Evolutionary conservation across 1,140 invertebrate genomes (phyloP), one percentile per base, ranked within the genome.

Genomic region (Coptotermes formosanus): DNA sequence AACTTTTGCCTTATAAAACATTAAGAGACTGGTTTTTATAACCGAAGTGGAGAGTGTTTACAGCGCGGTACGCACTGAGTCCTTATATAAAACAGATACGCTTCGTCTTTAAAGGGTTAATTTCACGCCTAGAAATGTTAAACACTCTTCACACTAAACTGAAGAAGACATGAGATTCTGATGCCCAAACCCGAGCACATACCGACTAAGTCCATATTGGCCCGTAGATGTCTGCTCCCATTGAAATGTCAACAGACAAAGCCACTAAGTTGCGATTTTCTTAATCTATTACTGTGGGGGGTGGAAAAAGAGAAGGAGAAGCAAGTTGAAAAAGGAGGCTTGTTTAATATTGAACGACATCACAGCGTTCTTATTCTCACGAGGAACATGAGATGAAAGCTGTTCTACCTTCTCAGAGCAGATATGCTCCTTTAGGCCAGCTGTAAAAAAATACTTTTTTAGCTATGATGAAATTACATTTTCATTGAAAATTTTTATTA

Each of bases 291-390:
- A 75, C 64, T 75, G 2, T 11, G 64, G 9, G n/a, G n/a, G n/a
- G 38, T 38, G 38, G n/a, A 7, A 30, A 75, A n/a, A 16, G n/a
- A 75, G n/a, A 4, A 55, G 52, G 19, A 75, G n/a, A 75, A 25
- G 16, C 11, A n/a, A 75, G 64, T n/a, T 30, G 30, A 75, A 75
- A 30, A 75, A 30, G n/a, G 16, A n/a, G n/a, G 64, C 25, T n/a
- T 75, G 64, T 75, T 75, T 75, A 75, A 75, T 75, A 75, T 75
- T 75, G 64, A 75, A 75, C 64, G 64, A 75, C 64, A 75, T 75
- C 64, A 75, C 30, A 30, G 4, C 25, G n/a, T 30, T 6, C 64
- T 30, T 75, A 75, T 75, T 75, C 64, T 75, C 64, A 30, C 64
- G 64, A 75, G 25, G n/a, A 75, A 30, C n/a, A 75, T 30, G n/a